Base-by-base conservation (phyloP, 2,797 vertebrate genomes). In the Rhinella marina region DNA sequence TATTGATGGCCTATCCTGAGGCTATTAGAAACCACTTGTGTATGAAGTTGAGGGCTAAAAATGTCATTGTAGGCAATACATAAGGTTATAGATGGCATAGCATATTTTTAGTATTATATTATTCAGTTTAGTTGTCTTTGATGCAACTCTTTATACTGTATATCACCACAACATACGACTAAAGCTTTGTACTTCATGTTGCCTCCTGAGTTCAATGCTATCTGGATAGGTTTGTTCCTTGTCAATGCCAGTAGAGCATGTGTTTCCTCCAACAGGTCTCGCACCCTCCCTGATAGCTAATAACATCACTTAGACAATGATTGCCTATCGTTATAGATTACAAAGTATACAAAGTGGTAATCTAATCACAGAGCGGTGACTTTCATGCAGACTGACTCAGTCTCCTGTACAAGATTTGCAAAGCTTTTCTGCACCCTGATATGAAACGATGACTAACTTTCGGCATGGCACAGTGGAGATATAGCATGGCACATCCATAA, bases 281-380 rank as follows among this genome's bases (percentile, higher is more conserved):
- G 50, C 73, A 48, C 81, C 50, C 87, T 88, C 81, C 87, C 81
- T 77, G 73, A 83, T 76, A 84, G 86, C 81, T 88, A 78, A 84
- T 73, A 78, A 75, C 50, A 73, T 41, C 48, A n/a, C 52, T 21
- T 87, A 73, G 68, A 57, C 61, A 87, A 29, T 41, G 41, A 76
- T 66, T 68, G 73, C 48, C 32, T 88, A 88, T 78, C 81, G 29
- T 25, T 59, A 9, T 1, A 52, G 59, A 50, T 72, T 83, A 57
- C 27, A 52, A 83, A 84, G 50, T 79, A 81, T 84, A 64, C 81
- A 79, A 48, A 77, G 56, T 83, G 73, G 19, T 82, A 75, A 81
- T 64, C 86, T 88, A 84, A 88, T 84, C 87, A 16, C 48, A 8
- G 13, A 25, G 70, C 81, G 59, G 86, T 2, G 41, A 56, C 12